phyloP scores from a whole-genome alignment of 2,888 invertebrate species.

The Gastracanthus pulcherrimus region DNA sequence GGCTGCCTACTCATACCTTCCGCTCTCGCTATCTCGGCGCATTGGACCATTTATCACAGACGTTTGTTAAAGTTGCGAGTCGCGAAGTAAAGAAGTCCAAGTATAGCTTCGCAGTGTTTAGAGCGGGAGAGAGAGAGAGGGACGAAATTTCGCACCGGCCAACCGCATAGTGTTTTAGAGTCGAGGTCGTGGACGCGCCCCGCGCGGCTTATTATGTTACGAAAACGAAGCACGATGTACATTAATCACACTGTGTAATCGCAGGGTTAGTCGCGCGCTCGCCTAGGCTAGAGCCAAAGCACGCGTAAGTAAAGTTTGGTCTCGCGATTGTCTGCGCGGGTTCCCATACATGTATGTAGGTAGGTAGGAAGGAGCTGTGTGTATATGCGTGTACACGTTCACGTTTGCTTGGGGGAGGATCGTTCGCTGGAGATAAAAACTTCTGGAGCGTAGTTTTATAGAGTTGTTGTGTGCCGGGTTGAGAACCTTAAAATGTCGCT shows the following conservation, averaged over 20 bases:
- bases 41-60: constrained; percentile 58
- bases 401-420: neutral
- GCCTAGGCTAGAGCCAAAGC: neutral
- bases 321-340: constrained; percentile 9
- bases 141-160: constrained; percentile 32
- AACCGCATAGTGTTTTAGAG: neutral
- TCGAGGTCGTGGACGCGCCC: neutral
- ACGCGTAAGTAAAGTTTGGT: constrained; percentile 7
- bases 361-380: neutral
- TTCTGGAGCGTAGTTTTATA: neutral
- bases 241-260: constrained; percentile 48
- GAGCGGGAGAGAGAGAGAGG: neutral
- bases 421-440: constrained; percentile 10
- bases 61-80: constrained; percentile 65
- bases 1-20: too few species aligned
- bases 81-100: constrained; percentile 13
- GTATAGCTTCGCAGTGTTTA: too few species aligned
- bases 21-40: constrained; percentile 10
- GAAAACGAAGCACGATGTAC: constrained; percentile 38
- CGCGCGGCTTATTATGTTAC: constrained; percentile 37
- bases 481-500: neutral
- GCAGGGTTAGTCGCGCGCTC: constrained; percentile 20
- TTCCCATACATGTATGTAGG: neutral
- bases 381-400: constrained; percentile 4
- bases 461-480: neutral